Percentiles rank a stretch among this genome's conserved stretches.
Conservation (phyloP, 1,140 invertebrate genomes). For the Plectrocnemia conspersa region DNA sequence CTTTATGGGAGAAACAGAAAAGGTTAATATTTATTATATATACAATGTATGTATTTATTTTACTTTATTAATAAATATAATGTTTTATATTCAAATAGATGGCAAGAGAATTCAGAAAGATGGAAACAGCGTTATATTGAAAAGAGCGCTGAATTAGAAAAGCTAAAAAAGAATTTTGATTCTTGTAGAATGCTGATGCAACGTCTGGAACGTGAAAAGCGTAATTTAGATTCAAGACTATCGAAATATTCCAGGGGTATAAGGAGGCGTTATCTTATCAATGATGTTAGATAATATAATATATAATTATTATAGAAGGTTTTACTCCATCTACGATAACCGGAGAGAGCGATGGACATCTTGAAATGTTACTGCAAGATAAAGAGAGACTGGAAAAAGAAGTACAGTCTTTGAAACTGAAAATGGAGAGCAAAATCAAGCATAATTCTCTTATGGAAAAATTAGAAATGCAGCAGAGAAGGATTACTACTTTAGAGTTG, state of each 20-base stretch:
- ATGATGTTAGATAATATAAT: too few relatives aligned
- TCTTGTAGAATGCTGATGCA: constrained; percentile 41
- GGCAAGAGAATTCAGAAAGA: constrained; percentile 45
- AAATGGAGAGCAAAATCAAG: constrained; percentile 37
- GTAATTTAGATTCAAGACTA: constrained; percentile 40
- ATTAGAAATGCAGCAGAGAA: constrained; percentile 45
- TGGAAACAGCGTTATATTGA: constrained; percentile 47
- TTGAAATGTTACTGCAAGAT: constrained; percentile 29
- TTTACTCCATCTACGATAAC: constrained; percentile 17
- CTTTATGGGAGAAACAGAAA: constrained; percentile 51
- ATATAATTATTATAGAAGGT: constrained; percentile 19
- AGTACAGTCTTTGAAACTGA: constrained; percentile 16
- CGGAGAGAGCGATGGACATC: constrained; percentile 26
- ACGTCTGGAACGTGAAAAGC: constrained; percentile 47
- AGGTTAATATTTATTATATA: constrained; percentile 36
- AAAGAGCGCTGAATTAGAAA: constrained; percentile 46
- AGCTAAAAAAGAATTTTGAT: constrained; percentile 41
- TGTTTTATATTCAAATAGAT: constrained; percentile 35
- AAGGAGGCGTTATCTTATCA: not conserved
- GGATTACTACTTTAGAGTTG: constrained; percentile 45
- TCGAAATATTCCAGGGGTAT: constrained; percentile 42
- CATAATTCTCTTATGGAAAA: constrained; percentile 40
- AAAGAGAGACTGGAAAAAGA: constrained; percentile 31
- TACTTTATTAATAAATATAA: not conserved
- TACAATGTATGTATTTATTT: constrained; percentile 4